Evolutionary conservation across 2,113 vertebrate species (phyloP).

Genomic region (Terrapene triunguis): DNA sequence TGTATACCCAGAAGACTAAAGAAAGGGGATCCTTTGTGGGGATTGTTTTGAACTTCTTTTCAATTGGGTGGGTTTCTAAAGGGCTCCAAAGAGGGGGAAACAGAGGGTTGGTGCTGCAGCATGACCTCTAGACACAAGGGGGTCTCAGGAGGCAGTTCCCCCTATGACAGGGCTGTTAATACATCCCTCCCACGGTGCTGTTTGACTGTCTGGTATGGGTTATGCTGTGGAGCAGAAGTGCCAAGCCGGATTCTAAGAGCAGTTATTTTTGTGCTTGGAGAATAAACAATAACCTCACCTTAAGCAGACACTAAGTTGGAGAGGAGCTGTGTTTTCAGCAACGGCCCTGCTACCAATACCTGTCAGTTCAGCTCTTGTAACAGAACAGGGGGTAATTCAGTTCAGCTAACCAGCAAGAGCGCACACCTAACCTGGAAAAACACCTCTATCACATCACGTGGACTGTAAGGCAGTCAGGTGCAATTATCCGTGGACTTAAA

Average conservation of each 20-base stretch:
- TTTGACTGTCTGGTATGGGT: background rate
- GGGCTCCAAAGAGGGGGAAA: background rate
- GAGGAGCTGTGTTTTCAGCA: background rate
- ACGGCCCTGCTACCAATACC: background rate
- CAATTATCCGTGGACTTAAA: fast-evolving
- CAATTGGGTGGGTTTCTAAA: background rate
- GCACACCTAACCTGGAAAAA: background rate
- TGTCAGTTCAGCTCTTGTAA: background rate
- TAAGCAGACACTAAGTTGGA: background rate
- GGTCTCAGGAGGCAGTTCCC: background rate
- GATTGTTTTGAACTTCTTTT: background rate
- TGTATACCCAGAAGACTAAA: background rate
- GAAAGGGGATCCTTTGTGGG: background rate
- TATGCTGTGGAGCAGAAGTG: background rate
- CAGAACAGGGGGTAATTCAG: background rate
- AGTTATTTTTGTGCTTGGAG: background rate
- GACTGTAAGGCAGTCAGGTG: fast-evolving
- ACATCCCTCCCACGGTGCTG: background rate
- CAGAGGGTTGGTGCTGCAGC: background rate
- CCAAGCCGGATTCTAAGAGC: fast-evolving
- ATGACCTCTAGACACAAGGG: background rate
- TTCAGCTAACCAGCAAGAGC: fast-evolving
- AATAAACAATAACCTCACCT: background rate
- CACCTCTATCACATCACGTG: background rate
- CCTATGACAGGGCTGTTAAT: background rate